Evolutionary conservation across 2,888 invertebrate species (phyloP).

Genomic region (Drosophila dives): DNA sequence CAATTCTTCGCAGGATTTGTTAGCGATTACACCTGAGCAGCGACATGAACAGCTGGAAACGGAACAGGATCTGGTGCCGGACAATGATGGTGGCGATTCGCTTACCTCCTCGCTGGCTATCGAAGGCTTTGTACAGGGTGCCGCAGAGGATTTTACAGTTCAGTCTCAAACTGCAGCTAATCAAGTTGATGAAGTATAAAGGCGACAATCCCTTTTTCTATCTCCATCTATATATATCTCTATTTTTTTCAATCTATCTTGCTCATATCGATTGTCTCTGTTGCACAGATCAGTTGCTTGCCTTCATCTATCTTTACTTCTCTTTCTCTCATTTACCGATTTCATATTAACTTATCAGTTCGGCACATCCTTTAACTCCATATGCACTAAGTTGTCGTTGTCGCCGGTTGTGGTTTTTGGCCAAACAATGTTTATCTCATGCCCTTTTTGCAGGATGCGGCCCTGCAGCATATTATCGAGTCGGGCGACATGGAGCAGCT

Average conservation of each 20-base stretch:
- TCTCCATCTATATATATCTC: constrained; percentile 7
- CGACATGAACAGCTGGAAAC: constrained; percentile 5
- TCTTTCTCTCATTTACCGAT: background rate
- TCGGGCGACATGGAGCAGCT: constrained; percentile 94
- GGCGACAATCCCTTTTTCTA: constrained; percentile 59
- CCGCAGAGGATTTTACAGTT: constrained; percentile 85
- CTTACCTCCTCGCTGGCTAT: constrained; percentile 84
- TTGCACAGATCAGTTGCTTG: background rate
- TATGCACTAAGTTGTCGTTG: constrained; percentile 14
- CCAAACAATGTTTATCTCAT: constrained; percentile 21
- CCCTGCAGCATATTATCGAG: constrained; percentile 89
- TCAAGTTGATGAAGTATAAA: constrained; percentile 82
- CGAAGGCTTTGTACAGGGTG: constrained; percentile 84
- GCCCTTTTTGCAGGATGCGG: constrained; percentile 86
- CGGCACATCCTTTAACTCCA: constrained; percentile 29
- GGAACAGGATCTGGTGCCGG: constrained; percentile 34
- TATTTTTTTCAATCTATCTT: constrained; percentile 16
- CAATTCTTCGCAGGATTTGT: constrained; percentile 66
- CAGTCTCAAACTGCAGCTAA: constrained; percentile 85
- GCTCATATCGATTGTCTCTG: background rate
- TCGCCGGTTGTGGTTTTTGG: constrained; percentile 5
- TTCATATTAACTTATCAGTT: background rate
- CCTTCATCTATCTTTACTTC: background rate
- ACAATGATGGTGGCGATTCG: constrained; percentile 74
- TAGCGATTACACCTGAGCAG: constrained; percentile 41